phyloP scores from a whole-genome alignment of 2,113 vertebrate genomes.

The Coptodon rendalli region DNA sequence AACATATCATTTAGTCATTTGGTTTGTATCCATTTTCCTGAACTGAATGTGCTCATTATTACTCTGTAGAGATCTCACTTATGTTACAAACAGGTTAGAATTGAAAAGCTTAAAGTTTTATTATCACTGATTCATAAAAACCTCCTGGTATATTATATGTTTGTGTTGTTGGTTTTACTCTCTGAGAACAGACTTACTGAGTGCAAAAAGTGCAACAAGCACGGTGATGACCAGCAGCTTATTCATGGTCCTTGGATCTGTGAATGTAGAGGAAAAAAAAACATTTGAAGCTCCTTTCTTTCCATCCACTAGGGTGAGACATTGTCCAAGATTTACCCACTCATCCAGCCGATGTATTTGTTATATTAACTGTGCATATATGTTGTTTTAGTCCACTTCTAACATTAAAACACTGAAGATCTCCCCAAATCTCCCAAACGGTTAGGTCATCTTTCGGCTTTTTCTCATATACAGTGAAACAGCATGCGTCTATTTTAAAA shows the following conservation, averaged over 20 bases:
- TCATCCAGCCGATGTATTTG: neutral
- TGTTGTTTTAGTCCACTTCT: neutral
- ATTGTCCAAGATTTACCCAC: neutral
- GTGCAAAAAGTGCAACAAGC: constrained; percentile 57
- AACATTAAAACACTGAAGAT: neutral
- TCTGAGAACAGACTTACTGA: constrained; percentile 52
- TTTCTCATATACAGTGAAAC: neutral
- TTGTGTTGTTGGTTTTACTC: neutral
- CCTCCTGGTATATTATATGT: neutral
- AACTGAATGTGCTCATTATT: neutral
- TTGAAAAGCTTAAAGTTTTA: neutral
- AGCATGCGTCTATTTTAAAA: neutral
- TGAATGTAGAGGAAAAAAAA: neutral
- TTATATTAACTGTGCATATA: neutral
- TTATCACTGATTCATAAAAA: neutral
- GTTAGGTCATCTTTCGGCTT: neutral
- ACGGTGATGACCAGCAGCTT: constrained; percentile 64
- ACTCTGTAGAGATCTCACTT: neutral
- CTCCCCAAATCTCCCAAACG: neutral
- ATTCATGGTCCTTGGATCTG: constrained; percentile 61
- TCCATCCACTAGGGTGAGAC: constrained; percentile 52
- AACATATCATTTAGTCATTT: neutral
- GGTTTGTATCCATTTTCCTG: neutral
- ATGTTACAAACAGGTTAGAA: neutral
- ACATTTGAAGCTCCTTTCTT: neutral